A percentile compares a stretch with the other conserved stretches of the same genome.
These are phyloP conservation scores for Sciaenops ocellatus DNA, from an alignment of 2,797 vertebrate species.

Conservation along the genomic window DNA sequence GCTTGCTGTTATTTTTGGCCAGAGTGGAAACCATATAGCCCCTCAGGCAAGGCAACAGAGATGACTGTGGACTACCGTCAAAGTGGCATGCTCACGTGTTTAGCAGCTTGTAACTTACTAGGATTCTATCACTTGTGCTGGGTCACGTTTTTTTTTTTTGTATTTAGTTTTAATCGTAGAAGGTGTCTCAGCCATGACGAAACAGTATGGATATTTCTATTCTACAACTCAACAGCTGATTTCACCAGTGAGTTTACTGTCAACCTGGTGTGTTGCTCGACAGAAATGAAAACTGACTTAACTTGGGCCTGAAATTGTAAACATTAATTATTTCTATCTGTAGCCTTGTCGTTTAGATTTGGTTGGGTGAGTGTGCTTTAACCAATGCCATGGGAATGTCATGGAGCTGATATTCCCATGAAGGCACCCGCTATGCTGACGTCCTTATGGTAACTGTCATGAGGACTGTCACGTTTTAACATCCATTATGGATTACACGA, in stretches of 20 bases:
- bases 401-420: neutral
- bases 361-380: neutral
- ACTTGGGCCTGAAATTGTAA: neutral
- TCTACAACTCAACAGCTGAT: neutral
- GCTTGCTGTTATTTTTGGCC: constrained; percentile 85
- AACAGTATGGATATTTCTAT: neutral
- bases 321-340: neutral
- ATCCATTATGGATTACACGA: neutral
- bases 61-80: constrained; percentile 40
- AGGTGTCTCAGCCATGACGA: neutral
- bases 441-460: constrained; percentile 6
- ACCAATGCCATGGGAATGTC: constrained; percentile 9
- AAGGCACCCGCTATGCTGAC: constrained; percentile 5
- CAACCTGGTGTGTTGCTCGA: neutral
- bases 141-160: constrained; percentile 23
- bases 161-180: constrained; percentile 5
- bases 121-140: constrained; percentile 15
- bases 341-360: neutral
- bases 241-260: neutral
- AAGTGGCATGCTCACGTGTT: constrained; percentile 52
- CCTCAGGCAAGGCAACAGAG: constrained; percentile 50
- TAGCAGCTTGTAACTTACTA: constrained; percentile 10
- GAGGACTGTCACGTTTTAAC: neutral
- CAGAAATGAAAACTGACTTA: neutral
- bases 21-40: constrained; percentile 84